phyloP scores from a whole-genome alignment of 2,113 vertebrate species.

The Barnardius zonarius region DNA sequence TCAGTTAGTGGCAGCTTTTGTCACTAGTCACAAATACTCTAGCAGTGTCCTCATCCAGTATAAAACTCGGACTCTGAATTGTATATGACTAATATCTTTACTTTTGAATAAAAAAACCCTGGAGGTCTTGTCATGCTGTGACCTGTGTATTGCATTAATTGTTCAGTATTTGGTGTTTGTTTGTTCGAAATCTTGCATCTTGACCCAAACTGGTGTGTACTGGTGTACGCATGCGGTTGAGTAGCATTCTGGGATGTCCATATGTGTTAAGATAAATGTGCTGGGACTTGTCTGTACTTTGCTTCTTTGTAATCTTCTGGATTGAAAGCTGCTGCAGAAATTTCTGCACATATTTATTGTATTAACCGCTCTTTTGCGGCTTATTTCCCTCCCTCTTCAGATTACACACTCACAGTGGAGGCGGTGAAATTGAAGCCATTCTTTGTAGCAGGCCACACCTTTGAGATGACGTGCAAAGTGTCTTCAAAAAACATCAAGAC shows the following conservation, averaged over 20 bases:
- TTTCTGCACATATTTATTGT: background rate
- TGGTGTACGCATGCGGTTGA: background rate
- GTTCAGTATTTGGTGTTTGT: background rate
- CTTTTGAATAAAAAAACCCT: background rate
- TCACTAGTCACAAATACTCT: background rate
- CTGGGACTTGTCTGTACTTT: background rate
- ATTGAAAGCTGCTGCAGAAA: background rate
- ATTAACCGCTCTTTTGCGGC: conserved; percentile 20
- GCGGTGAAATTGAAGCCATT: conserved; percentile 82
- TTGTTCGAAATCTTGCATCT: background rate
- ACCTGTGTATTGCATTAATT: background rate
- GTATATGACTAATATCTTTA: background rate
- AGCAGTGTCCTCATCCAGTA: background rate
- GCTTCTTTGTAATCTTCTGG: background rate
- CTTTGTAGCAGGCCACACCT: conserved; percentile 87
- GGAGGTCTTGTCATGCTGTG: background rate
- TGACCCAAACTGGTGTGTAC: background rate
- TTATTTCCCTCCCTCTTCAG: conserved; percentile 64
- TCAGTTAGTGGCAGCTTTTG: background rate
- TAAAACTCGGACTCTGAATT: background rate
- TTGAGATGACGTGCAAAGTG: conserved; percentile 92
- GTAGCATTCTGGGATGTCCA: background rate
- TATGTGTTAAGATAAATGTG: background rate
- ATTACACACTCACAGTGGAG: conserved; percentile 76
- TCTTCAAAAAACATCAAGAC: conserved; percentile 84